Base-by-base conservation (phyloP, 2,113 vertebrate genomes). In the Dromiciops gliroides region DNA sequence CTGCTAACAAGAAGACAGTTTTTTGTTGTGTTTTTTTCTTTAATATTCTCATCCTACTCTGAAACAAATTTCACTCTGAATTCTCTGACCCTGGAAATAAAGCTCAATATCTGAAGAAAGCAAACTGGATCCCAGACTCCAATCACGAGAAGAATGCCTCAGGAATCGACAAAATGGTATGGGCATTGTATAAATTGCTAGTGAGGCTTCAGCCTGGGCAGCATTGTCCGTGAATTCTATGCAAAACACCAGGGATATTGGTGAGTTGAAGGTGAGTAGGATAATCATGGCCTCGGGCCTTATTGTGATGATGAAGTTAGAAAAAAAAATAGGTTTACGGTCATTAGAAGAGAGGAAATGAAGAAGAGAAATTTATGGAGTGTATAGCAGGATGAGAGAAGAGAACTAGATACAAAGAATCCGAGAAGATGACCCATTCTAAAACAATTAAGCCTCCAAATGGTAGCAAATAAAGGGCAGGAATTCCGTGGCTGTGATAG, bases 181-280 rank as follows among this genome's bases (percentile, higher is more conserved):
- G 25, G 25, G 92, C 67, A 93, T 50, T 56, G 60, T 93, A 95
- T 94, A 94, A 92, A 97, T 96, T 96, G 96, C 95, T 94, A 93
- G 93, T 89, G 95, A 93, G 83, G 67, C 94, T 97, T 96, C 96
- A 96, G 98, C 96, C 98, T 52, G n/a, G n/a, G 94, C 95, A 98
- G 98, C 51, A 48, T 51, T 96, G 96, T 97, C 95, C 95, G n/a
- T 48, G 89, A 91, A 97, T 97, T 97, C 97, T 97, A 95, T 97
- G 97, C 97, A 95, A 98, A 98, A 97, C 96, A 92, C 96, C 96
- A 95, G 94, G 60, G 92, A 97, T 47, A 91, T n/a, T 16, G 7
- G 92, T 94, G 97, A 48, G 53, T 91, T 52, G 95, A 97, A 97
- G 97, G 95, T 95, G 95, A 88, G 25, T 97, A 93, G 95, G 92